Conservation (phyloP, 2,797 vertebrate species). For the Mus minutoides region DNA sequence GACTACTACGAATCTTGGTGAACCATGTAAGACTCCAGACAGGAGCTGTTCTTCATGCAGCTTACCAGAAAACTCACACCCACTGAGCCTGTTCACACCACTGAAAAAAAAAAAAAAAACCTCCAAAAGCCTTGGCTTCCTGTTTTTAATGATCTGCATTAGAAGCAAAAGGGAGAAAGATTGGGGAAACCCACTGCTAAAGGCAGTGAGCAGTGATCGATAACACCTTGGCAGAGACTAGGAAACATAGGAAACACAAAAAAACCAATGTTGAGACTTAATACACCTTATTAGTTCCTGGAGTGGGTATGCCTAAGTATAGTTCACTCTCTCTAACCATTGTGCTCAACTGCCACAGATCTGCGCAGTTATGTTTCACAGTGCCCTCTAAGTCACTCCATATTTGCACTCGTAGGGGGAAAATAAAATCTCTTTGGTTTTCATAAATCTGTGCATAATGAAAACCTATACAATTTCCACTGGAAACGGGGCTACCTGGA, state of each 20-base stretch:
- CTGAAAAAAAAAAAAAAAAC: background rate
- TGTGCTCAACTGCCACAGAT: background rate
- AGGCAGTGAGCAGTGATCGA: background rate
- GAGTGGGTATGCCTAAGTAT: background rate
- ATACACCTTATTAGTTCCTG: background rate
- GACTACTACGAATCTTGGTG: background rate
- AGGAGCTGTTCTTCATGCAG: background rate
- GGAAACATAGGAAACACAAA: constrained; percentile 9
- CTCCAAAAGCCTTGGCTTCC: background rate
- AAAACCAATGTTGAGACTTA: background rate
- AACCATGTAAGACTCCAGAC: background rate
- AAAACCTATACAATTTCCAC: background rate
- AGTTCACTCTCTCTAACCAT: background rate
- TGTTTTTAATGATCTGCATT: background rate
- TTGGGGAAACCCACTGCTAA: background rate
- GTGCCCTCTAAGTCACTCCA: background rate
- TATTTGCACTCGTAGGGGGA: background rate
- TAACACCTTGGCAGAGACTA: background rate
- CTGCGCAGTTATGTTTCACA: background rate
- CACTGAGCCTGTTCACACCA: background rate
- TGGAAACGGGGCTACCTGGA: background rate
- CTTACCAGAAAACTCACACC: background rate
- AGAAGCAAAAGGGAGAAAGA: background rate
- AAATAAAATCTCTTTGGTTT: background rate
- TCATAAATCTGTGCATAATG: background rate